Conservation (phyloP, 2,797 vertebrate species). For the Mycteria americana region DNA sequence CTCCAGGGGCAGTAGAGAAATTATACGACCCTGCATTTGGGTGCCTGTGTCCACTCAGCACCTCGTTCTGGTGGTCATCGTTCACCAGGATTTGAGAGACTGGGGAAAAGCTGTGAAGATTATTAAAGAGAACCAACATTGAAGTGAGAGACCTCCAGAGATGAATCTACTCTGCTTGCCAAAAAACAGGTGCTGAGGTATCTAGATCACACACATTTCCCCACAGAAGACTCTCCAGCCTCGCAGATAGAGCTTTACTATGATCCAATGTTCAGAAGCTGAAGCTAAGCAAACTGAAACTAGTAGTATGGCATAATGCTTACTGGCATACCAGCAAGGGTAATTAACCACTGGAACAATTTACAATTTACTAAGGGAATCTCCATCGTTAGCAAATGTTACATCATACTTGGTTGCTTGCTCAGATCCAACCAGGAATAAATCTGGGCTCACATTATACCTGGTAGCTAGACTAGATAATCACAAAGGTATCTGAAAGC, state of each 20-base stretch:
- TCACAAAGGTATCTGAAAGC: neutral
- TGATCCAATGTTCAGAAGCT: neutral
- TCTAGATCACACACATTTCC: neutral
- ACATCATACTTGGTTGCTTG: neutral
- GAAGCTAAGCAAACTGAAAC: neutral
- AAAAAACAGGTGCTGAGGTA: neutral
- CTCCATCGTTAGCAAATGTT: neutral
- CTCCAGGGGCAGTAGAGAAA: neutral
- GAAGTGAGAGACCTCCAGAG: neutral
- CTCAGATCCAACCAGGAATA: neutral
- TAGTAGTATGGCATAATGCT: neutral
- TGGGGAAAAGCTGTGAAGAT: neutral
- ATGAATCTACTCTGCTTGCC: neutral
- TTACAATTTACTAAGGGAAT: neutral
- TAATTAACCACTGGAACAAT: neutral
- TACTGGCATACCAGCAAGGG: neutral
- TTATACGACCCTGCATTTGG: neutral
- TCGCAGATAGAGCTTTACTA: neutral
- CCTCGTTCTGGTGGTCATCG: neutral
- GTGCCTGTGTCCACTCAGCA: neutral
- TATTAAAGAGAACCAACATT: neutral
- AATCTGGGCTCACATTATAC: neutral
- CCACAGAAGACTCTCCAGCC: neutral
- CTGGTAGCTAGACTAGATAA: neutral
- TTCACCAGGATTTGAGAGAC: neutral